Conservation (phyloP, 2,888 invertebrate species). For the Drosophila parthenogenetica region DNA sequence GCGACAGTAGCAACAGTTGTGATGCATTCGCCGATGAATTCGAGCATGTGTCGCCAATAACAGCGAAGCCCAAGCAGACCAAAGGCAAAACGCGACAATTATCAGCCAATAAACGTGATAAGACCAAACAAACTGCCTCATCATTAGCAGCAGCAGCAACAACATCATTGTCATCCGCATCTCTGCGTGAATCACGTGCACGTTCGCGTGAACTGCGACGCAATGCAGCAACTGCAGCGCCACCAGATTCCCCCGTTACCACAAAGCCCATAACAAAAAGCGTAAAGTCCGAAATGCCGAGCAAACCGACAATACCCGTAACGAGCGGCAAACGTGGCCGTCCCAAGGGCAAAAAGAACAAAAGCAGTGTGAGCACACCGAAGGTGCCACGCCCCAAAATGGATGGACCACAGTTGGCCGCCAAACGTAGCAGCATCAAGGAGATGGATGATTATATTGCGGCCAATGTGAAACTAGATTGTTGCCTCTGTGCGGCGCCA, state of each 20-base stretch:
- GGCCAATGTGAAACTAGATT: constrained; percentile 69
- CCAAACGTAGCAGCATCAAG: constrained; percentile 68
- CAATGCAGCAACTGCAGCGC: constrained; percentile 6
- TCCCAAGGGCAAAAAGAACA: constrained; percentile 46
- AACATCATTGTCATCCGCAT: too few species aligned
- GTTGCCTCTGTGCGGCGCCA: constrained; percentile 64
- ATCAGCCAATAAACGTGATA: not conserved
- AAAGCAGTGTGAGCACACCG: not conserved
- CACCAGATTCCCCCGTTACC: not conserved
- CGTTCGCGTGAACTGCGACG: constrained; percentile 60
- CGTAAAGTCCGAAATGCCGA: not conserved
- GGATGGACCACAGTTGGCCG: constrained; percentile 37
- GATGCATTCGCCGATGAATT: constrained; percentile 26
- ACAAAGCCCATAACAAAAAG: not conserved
- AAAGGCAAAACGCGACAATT: constrained; percentile 40
- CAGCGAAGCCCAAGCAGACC: constrained; percentile 14
- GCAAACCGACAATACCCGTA: too few species aligned
- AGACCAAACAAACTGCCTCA: not conserved
- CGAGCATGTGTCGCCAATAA: not conserved
- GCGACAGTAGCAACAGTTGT: constrained; percentile 7
- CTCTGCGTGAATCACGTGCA: constrained; percentile 58
- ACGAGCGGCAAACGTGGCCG: constrained; percentile 58
- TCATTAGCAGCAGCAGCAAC: not conserved
- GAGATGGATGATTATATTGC: constrained; percentile 76
- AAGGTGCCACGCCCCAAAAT: constrained; percentile 22